Percentiles rank a stretch among this genome's conserved stretches.
Evolutionary conservation across 2,888 invertebrate genomes (phyloP).

Genomic region (Drosophila melanocephala): DNA sequence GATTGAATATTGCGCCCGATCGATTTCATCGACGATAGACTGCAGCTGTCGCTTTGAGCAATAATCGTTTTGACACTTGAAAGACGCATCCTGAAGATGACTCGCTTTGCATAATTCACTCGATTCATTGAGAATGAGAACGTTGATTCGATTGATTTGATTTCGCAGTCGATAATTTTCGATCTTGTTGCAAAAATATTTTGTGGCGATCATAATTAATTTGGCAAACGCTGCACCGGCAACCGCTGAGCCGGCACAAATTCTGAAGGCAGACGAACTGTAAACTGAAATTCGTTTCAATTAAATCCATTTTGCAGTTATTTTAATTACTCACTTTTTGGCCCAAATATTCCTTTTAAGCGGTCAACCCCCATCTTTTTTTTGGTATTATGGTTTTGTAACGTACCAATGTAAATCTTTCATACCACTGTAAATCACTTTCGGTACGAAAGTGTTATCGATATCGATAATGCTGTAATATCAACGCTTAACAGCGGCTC

Average conservation of each 20-base stretch:
- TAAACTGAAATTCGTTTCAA: conserved; percentile 15
- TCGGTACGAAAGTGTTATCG: not conserved
- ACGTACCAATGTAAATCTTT: not conserved
- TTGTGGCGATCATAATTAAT: conserved; percentile 5
- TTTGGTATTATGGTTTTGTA: not conserved
- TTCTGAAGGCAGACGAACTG: conserved; percentile 20
- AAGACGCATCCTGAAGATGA: not conserved
- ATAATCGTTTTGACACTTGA: conserved; percentile 45
- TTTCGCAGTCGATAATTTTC: not conserved
- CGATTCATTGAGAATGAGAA: conserved; percentile 63
- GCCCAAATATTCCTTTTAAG: not conserved
- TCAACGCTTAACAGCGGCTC: conserved; percentile 5
- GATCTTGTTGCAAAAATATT: not conserved
- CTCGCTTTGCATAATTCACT: conserved; percentile 23
- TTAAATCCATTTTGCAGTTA: no score
- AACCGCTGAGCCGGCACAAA: conserved; percentile 38
- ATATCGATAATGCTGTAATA: conserved; percentile 10
- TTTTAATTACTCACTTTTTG: conserved; percentile 3
- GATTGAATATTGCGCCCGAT: conserved; percentile 75
- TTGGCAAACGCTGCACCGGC: conserved; percentile 40
- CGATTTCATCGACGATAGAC: conserved; percentile 65
- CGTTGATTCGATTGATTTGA: not conserved
- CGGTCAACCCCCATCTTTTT: not conserved
- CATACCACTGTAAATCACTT: not conserved
- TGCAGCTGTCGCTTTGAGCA: conserved; percentile 61